phyloP scores from a whole-genome alignment of 1,140 invertebrate species.

The Oryctes rhinoceros region DNA sequence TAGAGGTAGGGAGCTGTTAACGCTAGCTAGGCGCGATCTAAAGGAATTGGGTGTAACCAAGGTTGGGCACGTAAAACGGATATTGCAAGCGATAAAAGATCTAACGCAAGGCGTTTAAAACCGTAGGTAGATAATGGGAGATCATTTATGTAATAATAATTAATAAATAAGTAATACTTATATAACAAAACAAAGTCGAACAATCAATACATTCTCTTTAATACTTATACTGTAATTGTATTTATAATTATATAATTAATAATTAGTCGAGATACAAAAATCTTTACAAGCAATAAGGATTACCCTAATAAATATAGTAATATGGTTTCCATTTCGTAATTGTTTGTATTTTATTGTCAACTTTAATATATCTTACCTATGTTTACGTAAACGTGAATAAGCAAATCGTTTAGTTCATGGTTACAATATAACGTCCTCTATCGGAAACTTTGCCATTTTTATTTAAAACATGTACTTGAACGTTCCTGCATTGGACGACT shows the following conservation, averaged over 20 bases:
- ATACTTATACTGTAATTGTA: slow-evolving; percentile 34
- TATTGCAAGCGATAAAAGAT: slow-evolving; percentile 91
- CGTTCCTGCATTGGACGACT: no score
- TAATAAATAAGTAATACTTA: not conserved
- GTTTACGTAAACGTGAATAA: not conserved
- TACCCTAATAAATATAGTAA: not conserved
- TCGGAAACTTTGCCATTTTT: not conserved
- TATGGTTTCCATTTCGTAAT: not conserved
- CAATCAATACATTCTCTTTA: slow-evolving; percentile 37
- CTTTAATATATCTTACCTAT: not conserved
- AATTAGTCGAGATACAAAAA: not conserved
- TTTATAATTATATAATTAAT: slow-evolving; percentile 6
- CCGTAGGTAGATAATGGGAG: not conserved
- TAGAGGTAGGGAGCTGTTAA: slow-evolving; percentile 86
- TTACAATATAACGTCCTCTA: not conserved
- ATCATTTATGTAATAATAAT: not conserved
- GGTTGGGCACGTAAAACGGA: slow-evolving; percentile 93
- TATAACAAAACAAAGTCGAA: not conserved
- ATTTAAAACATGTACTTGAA: no score
- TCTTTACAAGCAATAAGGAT: slow-evolving; percentile 32
- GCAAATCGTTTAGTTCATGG: not conserved
- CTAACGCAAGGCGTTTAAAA: slow-evolving; percentile 63
- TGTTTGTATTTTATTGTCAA: not conserved
- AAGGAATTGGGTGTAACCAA: slow-evolving; percentile 93
- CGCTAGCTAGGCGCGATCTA: slow-evolving; percentile 83